phyloP scores from a whole-genome alignment of 2,113 vertebrate genomes.

The Pionites leucogaster region DNA sequence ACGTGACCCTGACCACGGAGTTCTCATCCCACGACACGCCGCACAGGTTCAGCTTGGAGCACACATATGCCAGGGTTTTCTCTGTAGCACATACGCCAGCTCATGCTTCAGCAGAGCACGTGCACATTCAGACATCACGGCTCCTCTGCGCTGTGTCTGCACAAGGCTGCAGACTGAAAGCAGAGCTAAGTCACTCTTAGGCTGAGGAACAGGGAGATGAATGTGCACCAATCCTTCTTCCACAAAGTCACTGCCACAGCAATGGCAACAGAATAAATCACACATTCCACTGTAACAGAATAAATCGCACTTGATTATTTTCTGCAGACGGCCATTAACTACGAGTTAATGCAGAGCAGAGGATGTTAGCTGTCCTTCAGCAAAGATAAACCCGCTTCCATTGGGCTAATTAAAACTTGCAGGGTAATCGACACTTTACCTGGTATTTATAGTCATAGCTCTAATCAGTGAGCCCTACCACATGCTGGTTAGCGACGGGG shows the following conservation, averaged over 20 bases:
- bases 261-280: background rate
- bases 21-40: rapidly evolving
- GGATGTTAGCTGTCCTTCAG: background rate
- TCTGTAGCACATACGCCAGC: background rate
- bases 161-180: background rate
- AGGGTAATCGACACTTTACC: conserved; percentile 46
- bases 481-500: background rate
- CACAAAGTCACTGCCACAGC: conserved; percentile 4
- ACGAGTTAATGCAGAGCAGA: background rate
- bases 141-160: background rate
- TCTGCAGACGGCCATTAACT: conserved; percentile 26
- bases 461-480: background rate
- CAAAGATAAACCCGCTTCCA: conserved; percentile 21
- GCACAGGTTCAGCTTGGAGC: background rate
- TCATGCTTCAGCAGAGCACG: background rate
- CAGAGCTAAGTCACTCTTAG: background rate
- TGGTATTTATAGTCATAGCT: conserved; percentile 34
- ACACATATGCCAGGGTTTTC: too few species aligned
- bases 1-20: rapidly evolving
- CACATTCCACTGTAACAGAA: background rate
- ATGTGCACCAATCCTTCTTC: background rate
- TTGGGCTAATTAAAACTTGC: conserved; percentile 48
- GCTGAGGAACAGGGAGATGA: background rate
- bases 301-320: background rate
- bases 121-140: background rate